A percentile compares a stretch with the other conserved stretches of the same genome.
These are phyloP conservation scores for Hemistola chrysoprasaria DNA, from an alignment of 2,888 invertebrate species.

Conservation along the genomic window DNA sequence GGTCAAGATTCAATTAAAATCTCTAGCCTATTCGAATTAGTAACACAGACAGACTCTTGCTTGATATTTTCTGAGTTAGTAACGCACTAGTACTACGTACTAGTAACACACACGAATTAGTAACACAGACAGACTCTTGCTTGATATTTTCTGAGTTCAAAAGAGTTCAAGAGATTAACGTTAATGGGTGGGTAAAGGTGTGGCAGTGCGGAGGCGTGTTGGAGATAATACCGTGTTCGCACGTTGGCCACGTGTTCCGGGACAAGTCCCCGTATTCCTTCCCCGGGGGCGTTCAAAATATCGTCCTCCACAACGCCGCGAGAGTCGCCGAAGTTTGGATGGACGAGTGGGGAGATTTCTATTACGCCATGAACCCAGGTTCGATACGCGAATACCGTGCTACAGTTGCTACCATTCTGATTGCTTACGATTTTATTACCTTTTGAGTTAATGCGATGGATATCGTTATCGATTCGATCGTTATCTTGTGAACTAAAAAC, in stretches of 20 bases:
- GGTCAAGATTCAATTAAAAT: no score
- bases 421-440: slow-evolving; percentile 1
- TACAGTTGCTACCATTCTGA: slow-evolving; percentile 46
- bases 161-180: neutral
- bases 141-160: neutral
- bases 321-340: slow-evolving; percentile 99
- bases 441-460: no score
- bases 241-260: slow-evolving; percentile 98
- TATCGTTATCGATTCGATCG: no score
- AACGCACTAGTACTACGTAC: no score
- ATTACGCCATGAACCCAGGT: slow-evolving; percentile 99
- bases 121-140: no score
- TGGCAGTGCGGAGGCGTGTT: slow-evolving; percentile 98
- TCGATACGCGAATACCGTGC: slow-evolving; percentile 62
- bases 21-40: no score
- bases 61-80: no score
- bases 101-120: no score
- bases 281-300: slow-evolving; percentile 98
- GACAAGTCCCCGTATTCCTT: slow-evolving; percentile 99
- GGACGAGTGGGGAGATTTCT: slow-evolving; percentile 99
- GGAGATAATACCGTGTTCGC: slow-evolving; percentile 97
- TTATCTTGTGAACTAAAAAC: neutral
- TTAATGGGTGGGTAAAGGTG: slow-evolving; percentile 78
- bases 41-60: no score
- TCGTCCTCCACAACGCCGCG: slow-evolving; percentile 99